Evolutionary conservation across 2,113 vertebrate species (phyloP).

Genomic region (Antechinus stuartii): DNA sequence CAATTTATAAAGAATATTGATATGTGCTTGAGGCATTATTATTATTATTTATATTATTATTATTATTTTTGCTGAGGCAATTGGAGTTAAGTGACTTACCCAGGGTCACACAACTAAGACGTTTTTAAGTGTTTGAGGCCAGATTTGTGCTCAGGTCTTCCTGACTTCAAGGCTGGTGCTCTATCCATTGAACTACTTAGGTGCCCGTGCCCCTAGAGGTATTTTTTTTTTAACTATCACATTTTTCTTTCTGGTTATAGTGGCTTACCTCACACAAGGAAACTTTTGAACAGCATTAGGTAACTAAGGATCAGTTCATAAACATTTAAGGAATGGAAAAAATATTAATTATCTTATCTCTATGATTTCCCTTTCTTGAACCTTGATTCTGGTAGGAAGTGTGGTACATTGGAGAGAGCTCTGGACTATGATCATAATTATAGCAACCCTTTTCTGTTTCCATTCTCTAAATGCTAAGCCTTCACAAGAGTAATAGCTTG

Average conservation of each 20-base stretch:
- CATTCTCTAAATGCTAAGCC: neutral
- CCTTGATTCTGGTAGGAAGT: neutral
- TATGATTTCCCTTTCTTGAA: neutral
- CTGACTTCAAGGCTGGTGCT: no score
- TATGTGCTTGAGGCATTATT: neutral
- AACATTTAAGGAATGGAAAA: neutral
- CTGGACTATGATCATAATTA: neutral
- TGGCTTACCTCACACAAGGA: neutral
- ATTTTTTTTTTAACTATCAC: neutral
- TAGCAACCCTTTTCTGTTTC: neutral
- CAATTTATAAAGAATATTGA: neutral
- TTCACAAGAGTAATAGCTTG: neutral
- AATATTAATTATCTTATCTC: neutral
- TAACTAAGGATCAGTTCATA: neutral
- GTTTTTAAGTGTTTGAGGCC: no score
- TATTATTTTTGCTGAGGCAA: neutral
- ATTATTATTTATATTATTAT: neutral
- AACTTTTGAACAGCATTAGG: neutral
- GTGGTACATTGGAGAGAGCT: neutral
- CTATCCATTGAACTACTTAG: no score
- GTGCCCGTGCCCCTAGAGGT: neutral
- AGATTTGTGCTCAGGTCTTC: no score
- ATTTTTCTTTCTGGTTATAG: neutral
- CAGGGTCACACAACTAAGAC: no score
- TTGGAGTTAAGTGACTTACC: no score